These are phyloP conservation scores for Piezodorus guildinii DNA, from an alignment of 1,140 invertebrate genomes.

Conservation along the genomic window DNA sequence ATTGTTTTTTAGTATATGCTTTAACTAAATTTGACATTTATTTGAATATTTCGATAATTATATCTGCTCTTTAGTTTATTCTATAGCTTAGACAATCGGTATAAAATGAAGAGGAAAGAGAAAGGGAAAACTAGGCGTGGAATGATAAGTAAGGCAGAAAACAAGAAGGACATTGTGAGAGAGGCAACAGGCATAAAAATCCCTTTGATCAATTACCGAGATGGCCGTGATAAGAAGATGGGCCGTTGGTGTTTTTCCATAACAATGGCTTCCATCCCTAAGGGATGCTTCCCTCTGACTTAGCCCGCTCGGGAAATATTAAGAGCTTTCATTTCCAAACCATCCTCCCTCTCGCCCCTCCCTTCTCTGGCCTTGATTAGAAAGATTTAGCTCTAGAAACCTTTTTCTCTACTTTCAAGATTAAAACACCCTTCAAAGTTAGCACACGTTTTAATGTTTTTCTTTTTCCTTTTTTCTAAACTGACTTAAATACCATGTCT, in stretches of 20 bases:
- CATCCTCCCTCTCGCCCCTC: no score
- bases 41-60: no score
- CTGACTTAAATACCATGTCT: no score
- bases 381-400: not conserved
- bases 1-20: no score
- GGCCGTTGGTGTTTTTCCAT: not conserved
- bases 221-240: not conserved
- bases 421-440: no score
- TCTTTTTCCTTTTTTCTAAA: no score
- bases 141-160: no score
- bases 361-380: not conserved
- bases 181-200: not conserved
- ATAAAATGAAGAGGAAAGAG: not conserved
- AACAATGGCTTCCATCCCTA: not conserved
- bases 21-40: no score
- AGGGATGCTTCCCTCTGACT: conserved; percentile 1
- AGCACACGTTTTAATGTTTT: no score
- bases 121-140: not conserved
- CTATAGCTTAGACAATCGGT: not conserved
- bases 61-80: no score
- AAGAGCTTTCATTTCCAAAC: conserved; percentile 8
- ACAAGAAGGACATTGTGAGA: no score
- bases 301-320: conserved; percentile 5
- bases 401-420: not conserved
- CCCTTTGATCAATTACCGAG: conserved; percentile 4